phyloP scores from a whole-genome alignment of 2,797 vertebrate genomes.

The Rhynchotus rufescens region DNA sequence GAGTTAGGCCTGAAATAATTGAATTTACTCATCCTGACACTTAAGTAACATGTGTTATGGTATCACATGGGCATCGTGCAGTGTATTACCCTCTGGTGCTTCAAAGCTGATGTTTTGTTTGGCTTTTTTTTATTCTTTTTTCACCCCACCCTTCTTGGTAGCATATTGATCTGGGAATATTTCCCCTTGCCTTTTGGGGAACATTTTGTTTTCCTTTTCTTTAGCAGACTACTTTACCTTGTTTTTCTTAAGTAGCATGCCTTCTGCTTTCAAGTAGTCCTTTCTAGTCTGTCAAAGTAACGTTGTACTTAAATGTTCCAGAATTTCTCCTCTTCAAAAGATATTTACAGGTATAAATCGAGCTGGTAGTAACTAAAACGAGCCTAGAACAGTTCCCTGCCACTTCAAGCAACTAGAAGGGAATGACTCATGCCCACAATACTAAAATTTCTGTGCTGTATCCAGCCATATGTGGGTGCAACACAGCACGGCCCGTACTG shows the following conservation, averaged over 20 bases:
- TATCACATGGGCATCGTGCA: not conserved
- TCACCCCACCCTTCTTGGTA: not conserved
- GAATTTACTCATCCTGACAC: not conserved
- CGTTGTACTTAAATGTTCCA: not conserved
- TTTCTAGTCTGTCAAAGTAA: conserved; percentile 11
- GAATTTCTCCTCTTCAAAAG: conserved; percentile 1
- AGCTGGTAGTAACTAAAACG: not conserved
- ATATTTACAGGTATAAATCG: not conserved
- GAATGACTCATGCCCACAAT: not conserved
- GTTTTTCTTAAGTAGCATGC: not conserved
- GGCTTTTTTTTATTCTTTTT: not conserved
- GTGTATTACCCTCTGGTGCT: not conserved
- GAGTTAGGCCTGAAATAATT: conserved; percentile 22
- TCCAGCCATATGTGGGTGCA: not conserved
- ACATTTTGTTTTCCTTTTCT: conserved; percentile 16
- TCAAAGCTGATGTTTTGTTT: not conserved
- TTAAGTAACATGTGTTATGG: not conserved
- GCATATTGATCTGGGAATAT: not conserved
- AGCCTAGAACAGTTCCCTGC: not conserved
- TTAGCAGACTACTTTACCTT: not conserved
- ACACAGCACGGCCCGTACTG: not conserved
- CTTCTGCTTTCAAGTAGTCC: not conserved
- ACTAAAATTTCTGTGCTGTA: not conserved
- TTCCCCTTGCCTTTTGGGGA: not conserved
- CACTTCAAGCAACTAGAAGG: not conserved